Percentiles rank a stretch among this genome's conserved stretches.
Evolutionary conservation across 2,888 invertebrate species (phyloP).

Genomic region (Linnaemya vulpina): DNA sequence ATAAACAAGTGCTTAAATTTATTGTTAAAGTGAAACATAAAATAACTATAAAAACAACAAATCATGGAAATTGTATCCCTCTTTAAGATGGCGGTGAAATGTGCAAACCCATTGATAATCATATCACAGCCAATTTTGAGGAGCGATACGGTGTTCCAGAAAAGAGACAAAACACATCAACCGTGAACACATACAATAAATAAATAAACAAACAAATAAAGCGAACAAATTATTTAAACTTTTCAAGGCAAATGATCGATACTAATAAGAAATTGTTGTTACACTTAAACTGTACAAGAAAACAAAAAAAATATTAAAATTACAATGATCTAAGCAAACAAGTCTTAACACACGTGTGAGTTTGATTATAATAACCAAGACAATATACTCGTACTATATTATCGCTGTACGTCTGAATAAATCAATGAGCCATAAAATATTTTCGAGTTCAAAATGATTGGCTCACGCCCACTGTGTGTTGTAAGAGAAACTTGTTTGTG

Average conservation of each 20-base stretch:
- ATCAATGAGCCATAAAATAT: slow-evolving; percentile 66
- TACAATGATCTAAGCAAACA: slow-evolving; percentile 31
- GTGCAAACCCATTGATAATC: slow-evolving; percentile 73
- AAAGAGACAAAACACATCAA: slow-evolving; percentile 29
- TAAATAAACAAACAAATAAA: slow-evolving; percentile 16
- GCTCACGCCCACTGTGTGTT: slow-evolving; percentile 59
- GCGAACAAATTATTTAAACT: neutral
- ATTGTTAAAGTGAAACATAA: slow-evolving; percentile 33
- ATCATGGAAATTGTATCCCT: slow-evolving; percentile 73
- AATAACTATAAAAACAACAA: slow-evolving; percentile 26
- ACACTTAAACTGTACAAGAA: slow-evolving; percentile 25
- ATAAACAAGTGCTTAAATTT: slow-evolving; percentile 22
- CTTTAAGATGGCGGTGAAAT: slow-evolving; percentile 79
- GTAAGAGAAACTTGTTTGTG: slow-evolving; percentile 45
- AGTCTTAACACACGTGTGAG: slow-evolving; percentile 29
- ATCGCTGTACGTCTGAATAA: neutral
- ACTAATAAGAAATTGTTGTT: slow-evolving; percentile 56
- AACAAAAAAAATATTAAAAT: slow-evolving; percentile 13
- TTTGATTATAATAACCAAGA: neutral
- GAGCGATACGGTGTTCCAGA: slow-evolving; percentile 76
- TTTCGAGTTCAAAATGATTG: slow-evolving; percentile 51
- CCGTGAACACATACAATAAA: slow-evolving; percentile 27
- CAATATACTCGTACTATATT: neutral
- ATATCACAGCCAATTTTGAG: slow-evolving; percentile 81
- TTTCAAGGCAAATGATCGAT: slow-evolving; percentile 59